Evolutionary conservation across 2,113 vertebrate genomes (phyloP).

Genomic region (Trogon surrucura): DNA sequence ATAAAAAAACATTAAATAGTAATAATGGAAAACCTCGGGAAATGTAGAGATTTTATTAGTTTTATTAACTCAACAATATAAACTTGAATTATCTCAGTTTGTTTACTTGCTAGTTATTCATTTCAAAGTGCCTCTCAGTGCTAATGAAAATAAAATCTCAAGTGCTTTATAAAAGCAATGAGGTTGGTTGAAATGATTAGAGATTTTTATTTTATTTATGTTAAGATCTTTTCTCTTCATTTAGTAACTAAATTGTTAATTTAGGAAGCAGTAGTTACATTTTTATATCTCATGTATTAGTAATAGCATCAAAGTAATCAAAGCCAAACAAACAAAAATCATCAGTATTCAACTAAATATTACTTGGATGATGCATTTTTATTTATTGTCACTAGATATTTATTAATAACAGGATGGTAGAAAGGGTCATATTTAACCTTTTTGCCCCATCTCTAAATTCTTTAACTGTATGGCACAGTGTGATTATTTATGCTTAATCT

Average conservation of each 20-base stretch:
- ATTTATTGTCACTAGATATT: not conserved
- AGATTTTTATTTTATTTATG: conserved; percentile 69
- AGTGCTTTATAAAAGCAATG: conserved; percentile 77
- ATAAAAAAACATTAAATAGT: conserved; percentile 63
- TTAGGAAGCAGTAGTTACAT: not conserved
- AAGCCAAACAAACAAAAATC: not conserved
- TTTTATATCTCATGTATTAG: conserved; percentile 6
- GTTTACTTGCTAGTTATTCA: conserved; percentile 77
- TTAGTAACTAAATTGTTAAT: conserved; percentile 47
- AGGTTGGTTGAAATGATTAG: conserved; percentile 53
- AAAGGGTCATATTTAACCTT: not conserved
- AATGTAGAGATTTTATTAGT: conserved; percentile 70
- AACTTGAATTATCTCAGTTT: conserved; percentile 75
- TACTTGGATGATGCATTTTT: not conserved
- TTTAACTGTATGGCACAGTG: not conserved
- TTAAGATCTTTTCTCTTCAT: conserved; percentile 58
- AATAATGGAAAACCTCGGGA: conserved; percentile 66
- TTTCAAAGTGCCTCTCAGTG: conserved; percentile 71
- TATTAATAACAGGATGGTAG: not conserved
- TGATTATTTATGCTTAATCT: conserved; percentile 36
- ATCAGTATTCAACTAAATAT: conserved; percentile 8
- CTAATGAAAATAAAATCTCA: conserved; percentile 79
- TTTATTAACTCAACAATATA: conserved; percentile 77
- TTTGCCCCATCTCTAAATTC: not conserved
- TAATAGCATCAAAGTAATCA: not conserved